Evolutionary conservation across 2,888 invertebrate genomes (phyloP), one percentile per base, ranked within the genome.

Genomic region (Sphaeridia pumilis): DNA sequence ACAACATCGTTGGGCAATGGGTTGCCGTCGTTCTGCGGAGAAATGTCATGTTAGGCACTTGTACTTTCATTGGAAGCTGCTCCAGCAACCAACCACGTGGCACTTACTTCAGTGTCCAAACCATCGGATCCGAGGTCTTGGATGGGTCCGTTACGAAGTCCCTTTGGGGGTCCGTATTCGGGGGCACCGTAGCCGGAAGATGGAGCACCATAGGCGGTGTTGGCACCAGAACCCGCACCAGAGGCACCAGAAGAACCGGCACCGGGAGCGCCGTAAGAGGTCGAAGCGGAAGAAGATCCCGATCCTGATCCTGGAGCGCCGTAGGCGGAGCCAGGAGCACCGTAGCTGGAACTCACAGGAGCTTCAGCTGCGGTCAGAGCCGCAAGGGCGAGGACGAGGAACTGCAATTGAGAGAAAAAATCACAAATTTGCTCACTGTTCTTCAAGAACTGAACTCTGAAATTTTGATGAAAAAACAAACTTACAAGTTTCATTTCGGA

Each of bases 351-450:
- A 14, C 26, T 47, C 4, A 45, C 36, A 42, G 52, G 52, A 12
- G 52, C 22, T 22, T 52, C 52, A n/a, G 41, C 52, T 17, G 34
- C 22, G 26, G 47, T 26, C 14, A 52, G 7, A 20, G 52, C 46
- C 42, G 47, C 46, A n/a, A 52, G 47, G 42, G 52, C 52, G 17
- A 38, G 34, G n/a, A 52, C 27, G 43, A 52, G 27, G 28, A 52
- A 47, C 52, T 52, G 47, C 35, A 38, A 38, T 38, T 5, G 17
- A 38, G 14, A n/a, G n/a, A n/a, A n/a, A n/a, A n/a, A n/a, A n/a
- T n/a, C n/a, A n/a, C n/a, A n/a, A n/a, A n/a, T n/a, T n/a, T n/a
- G n/a, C n/a, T n/a, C n/a, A n/a, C n/a, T n/a, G n/a, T n/a, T n/a
- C n/a, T n/a, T n/a, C n/a, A n/a, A n/a, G n/a, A n/a, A n/a, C n/a